Base-by-base conservation (phyloP, 2,113 vertebrate genomes). In the Varanus komodoensis region DNA sequence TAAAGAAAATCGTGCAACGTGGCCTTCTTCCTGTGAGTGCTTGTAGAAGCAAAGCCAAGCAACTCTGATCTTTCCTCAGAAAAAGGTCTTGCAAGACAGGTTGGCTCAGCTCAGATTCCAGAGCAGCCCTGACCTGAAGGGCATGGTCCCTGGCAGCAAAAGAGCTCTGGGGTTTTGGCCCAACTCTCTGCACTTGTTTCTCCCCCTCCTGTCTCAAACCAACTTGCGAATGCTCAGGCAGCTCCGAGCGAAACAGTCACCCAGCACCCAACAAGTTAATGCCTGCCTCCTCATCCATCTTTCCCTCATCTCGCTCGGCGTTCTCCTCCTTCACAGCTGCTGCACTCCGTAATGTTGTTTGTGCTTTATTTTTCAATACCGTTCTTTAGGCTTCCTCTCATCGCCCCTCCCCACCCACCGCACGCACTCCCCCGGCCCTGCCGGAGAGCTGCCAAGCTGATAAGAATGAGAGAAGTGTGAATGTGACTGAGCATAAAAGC, bases 391-490 rank as follows among this genome's bases (percentile, higher is more conserved):
- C 21, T 57, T 92, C 57, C 77, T 77, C 69, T 78, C 50, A 0
- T 44, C 21, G 7, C 67, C 44, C 88, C 89, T 87, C 3, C 61
- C 61, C 61, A 44, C 61, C 1, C 61, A 15, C 61, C 61, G 15
- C 61, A 64, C 61, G 19, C 19, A 64, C 61, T 64, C n/a, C 75
- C 77, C 88, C 32, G 4, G n/a, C 85, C 67, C 38, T 0, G 0
- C 88, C 88, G 88, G 75, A 90, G 91, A 84, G 75, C 91, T 91
- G 93, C 89, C 89, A 92, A 84, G 85, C 77, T 91, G 92, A 82
- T 89, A 92, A 89, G 79, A 92, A 93, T 3, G 90, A 94, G 89
- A 67, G 38, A 93, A 94, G 82, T 79, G 91, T 92, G 89, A 89
- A 91, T 90, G 54, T 71, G 91, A 90, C 67, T 67, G 88, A 89